Percentiles rank a stretch among this genome's conserved stretches.
Conservation (phyloP, 2,888 invertebrate species). For the Athalia circularis region DNA sequence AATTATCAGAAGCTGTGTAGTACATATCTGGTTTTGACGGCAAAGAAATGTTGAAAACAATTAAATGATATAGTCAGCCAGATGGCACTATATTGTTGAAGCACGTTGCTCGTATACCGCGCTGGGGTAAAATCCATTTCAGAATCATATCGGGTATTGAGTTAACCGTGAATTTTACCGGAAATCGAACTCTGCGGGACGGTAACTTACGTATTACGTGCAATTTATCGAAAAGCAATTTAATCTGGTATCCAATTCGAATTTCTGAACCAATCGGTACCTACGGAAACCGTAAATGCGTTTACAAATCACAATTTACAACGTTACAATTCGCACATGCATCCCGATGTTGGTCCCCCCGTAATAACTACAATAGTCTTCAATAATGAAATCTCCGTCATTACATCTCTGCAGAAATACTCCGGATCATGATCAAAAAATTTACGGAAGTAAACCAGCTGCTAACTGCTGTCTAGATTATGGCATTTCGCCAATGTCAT, state of each 20-base stretch:
- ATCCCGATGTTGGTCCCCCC: neutral
- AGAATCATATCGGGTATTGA: neutral
- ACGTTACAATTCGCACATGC: too few species aligned
- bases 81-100: too few species aligned
- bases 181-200: slow-evolving; percentile 21
- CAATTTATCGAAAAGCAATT: slow-evolving; percentile 39
- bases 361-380: too few species aligned
- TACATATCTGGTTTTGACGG: too few species aligned
- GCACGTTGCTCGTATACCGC: too few species aligned
- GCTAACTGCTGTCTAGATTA: neutral
- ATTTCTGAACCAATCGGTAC: slow-evolving; percentile 26
- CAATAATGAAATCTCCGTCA: neutral
- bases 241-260: slow-evolving; percentile 19
- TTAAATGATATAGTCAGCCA: too few species aligned
- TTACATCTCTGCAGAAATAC: neutral
- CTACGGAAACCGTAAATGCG: slow-evolving; percentile 12
- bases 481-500: neutral
- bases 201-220: neutral
- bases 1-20: too few species aligned
- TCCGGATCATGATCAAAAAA: too few species aligned
- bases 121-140: neutral
- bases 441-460: neutral
- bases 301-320: slow-evolving; percentile 3
- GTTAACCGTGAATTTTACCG: slow-evolving; percentile 16
- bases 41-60: too few species aligned